phyloP scores from a whole-genome alignment of 2,797 vertebrate genomes.

The Sebastes melanostomus region DNA sequence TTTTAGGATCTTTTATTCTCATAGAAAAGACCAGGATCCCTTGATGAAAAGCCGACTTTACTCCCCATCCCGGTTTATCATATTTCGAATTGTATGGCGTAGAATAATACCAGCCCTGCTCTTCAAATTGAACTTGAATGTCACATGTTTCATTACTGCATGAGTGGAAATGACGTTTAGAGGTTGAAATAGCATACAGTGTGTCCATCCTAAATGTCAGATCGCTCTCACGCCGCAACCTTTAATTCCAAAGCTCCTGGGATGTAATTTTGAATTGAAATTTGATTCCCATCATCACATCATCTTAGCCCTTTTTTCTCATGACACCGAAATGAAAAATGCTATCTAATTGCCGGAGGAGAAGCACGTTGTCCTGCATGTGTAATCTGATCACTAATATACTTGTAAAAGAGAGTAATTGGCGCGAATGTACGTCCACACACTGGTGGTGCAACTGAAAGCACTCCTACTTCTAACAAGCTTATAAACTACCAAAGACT shows the following conservation, averaged over 20 bases:
- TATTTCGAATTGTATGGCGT: constrained; percentile 45
- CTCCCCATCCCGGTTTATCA: constrained; percentile 48
- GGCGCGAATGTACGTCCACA: background rate
- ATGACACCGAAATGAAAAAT: constrained; percentile 39
- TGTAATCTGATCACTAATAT: constrained; percentile 50
- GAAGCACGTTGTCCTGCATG: constrained; percentile 45
- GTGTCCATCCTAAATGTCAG: constrained; percentile 82
- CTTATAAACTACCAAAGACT: background rate
- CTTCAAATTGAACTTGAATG: constrained; percentile 82
- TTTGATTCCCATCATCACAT: constrained; percentile 63
- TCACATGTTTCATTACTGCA: constrained; percentile 80
- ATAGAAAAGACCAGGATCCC: constrained; percentile 25
- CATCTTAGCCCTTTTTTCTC: constrained; percentile 45
- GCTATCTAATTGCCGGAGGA: constrained; percentile 58
- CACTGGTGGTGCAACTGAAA: background rate
- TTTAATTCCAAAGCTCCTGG: constrained; percentile 65
- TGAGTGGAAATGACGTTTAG: constrained; percentile 52
- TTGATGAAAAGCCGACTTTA: constrained; percentile 13
- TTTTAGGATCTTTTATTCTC: constrained; percentile 43
- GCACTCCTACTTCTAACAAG: background rate
- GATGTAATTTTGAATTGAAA: constrained; percentile 68
- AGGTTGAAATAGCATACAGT: constrained; percentile 63
- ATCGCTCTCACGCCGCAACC: constrained; percentile 65
- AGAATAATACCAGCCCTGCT: constrained; percentile 65
- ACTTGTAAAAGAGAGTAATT: constrained; percentile 25